Percentiles rank a stretch among this genome's conserved stretches.
Evolutionary conservation across 2,888 invertebrate species (phyloP).

Genomic region (Drosophila gaucha): DNA sequence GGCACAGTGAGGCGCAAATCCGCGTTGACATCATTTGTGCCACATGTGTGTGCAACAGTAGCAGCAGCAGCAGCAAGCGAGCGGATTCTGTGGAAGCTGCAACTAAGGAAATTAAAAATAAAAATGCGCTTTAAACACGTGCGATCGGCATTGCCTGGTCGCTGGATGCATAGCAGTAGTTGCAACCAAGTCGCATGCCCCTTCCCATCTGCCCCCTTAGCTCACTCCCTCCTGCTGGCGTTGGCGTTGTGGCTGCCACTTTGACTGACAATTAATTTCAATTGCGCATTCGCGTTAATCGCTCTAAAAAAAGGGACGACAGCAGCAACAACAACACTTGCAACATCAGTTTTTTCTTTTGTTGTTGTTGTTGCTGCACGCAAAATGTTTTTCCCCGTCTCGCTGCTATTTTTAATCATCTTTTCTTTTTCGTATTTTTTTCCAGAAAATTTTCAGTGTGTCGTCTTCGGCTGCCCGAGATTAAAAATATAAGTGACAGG

Average conservation of each 20-base stretch:
- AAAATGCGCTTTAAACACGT: constrained; percentile 68
- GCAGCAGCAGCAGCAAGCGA: constrained; percentile 36
- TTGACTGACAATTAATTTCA: constrained; percentile 80
- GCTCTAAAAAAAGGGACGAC: constrained; percentile 57
- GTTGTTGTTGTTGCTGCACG: constrained; percentile 25
- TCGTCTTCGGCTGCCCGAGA: constrained; percentile 60
- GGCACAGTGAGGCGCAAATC: constrained; percentile 49
- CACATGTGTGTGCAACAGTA: constrained; percentile 61
- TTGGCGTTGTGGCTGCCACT: constrained; percentile 61
- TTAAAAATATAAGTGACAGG: constrained; percentile 74
- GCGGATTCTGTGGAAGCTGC: constrained; percentile 38
- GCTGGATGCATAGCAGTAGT: too few relatives aligned
- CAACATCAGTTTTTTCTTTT: constrained; percentile 11
- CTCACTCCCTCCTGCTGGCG: constrained; percentile 8
- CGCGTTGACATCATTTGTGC: constrained; percentile 72
- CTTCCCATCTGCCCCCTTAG: neutral
- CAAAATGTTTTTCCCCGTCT: constrained; percentile 24
- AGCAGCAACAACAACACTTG: constrained; percentile 23
- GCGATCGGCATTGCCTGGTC: constrained; percentile 38
- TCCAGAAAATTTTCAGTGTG: constrained; percentile 50
- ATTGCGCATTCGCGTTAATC: constrained; percentile 79
- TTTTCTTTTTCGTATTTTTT: constrained; percentile 31
- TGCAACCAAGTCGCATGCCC: constrained; percentile 1
- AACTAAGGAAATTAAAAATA: constrained; percentile 64
- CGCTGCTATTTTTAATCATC: constrained; percentile 61